Conservation (phyloP, 2,113 vertebrate species). For the Conger conger region DNA sequence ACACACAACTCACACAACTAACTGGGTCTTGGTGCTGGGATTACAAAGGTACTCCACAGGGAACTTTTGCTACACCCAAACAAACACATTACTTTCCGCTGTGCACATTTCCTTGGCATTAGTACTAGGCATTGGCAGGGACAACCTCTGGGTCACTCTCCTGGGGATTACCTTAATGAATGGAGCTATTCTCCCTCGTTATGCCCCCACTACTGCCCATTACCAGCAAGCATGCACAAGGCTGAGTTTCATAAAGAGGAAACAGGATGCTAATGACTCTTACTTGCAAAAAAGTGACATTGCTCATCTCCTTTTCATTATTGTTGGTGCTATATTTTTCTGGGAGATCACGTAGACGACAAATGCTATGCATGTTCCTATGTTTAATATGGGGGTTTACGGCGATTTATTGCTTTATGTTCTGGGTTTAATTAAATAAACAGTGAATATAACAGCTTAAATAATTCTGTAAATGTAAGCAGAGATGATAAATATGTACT, state of each 20-base stretch:
- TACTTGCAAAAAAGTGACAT: neutral
- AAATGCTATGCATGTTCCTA: no score
- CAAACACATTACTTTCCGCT: neutral
- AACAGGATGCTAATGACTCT: neutral
- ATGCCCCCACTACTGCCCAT: neutral
- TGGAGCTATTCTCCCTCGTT: neutral
- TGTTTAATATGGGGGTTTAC: no score
- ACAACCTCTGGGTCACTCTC: neutral
- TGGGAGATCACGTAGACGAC: neutral
- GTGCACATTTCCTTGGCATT: neutral
- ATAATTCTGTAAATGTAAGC: neutral
- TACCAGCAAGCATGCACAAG: neutral
- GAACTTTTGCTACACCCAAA: neutral
- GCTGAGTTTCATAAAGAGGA: neutral
- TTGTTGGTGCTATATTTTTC: neutral
- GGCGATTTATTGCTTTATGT: neutral
- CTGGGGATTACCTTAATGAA: slow-evolving; percentile 8
- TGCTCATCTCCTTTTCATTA: neutral
- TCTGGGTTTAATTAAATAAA: neutral
- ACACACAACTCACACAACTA: neutral
- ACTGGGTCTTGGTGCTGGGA: neutral
- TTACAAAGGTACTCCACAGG: neutral
- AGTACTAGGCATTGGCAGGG: slow-evolving; percentile 4
- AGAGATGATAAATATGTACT: neutral
- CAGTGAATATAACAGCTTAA: neutral